phyloP scores from a whole-genome alignment of 2,113 vertebrate genomes.

The Oryzias melastigma region DNA sequence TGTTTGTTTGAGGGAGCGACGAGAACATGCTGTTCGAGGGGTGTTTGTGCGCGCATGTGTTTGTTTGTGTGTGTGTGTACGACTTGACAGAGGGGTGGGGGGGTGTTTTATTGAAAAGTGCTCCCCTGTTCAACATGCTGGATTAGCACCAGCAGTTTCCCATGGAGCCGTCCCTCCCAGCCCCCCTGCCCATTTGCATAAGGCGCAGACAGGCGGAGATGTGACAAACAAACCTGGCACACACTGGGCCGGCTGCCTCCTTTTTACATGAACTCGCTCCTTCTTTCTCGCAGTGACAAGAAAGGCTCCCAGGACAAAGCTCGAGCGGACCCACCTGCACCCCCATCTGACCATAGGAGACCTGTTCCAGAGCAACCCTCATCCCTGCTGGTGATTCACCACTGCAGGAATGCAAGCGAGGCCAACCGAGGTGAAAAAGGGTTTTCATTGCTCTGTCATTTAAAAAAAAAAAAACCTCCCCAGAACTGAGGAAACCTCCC shows the following conservation, averaged over 20 bases:
- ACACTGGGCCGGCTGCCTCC: slow-evolving; percentile 68
- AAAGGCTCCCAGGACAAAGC: slow-evolving; percentile 18
- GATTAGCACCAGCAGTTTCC: slow-evolving; percentile 83
- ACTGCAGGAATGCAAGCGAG: slow-evolving; percentile 48
- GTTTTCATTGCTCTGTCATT: slow-evolving; percentile 63
- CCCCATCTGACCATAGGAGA: slow-evolving; percentile 12
- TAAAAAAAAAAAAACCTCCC: slow-evolving; percentile 38
- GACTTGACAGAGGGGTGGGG: slow-evolving; percentile 56
- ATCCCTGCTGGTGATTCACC: slow-evolving; percentile 52
- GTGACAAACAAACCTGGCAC: slow-evolving; percentile 80
- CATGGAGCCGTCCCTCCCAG: slow-evolving; percentile 70
- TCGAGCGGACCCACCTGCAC: slow-evolving; percentile 45
- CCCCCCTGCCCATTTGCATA: slow-evolving; percentile 75
- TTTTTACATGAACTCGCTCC: slow-evolving; percentile 57
- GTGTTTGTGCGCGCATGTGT: slow-evolving; percentile 35
- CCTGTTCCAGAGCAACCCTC: slow-evolving; percentile 8
- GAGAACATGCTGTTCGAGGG: slow-evolving; percentile 50
- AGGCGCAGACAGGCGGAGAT: slow-evolving; percentile 77
- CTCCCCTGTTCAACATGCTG: slow-evolving; percentile 79
- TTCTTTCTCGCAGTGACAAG: slow-evolving; percentile 31
- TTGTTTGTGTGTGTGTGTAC: slow-evolving; percentile 45
- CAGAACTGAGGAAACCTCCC: slow-evolving; percentile 52
- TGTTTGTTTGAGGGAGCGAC: slow-evolving; percentile 49
- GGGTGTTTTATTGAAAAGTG: slow-evolving; percentile 74
- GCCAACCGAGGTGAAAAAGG: slow-evolving; percentile 55